Percentiles rank a stretch among this genome's conserved stretches.
Evolutionary conservation across 2,797 vertebrate genomes (phyloP).

Genomic region (Mallotus villosus): DNA sequence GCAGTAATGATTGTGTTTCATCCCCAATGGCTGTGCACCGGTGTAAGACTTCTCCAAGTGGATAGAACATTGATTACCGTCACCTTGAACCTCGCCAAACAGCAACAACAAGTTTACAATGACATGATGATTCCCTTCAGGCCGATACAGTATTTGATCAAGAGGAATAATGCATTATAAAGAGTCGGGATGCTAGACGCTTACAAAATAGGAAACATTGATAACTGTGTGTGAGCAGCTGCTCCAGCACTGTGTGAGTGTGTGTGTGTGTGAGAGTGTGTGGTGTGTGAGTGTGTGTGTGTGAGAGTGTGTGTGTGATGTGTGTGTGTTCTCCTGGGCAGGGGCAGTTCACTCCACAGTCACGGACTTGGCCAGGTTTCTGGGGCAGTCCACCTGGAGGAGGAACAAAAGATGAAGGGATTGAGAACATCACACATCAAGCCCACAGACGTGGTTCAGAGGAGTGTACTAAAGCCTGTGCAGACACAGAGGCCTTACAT

Average conservation of each 20-base stretch:
- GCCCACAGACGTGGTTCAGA: neutral
- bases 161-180: conserved; percentile 49
- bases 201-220: conserved; percentile 41
- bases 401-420: conserved; percentile 32
- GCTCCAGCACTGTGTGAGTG: neutral
- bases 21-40: neutral
- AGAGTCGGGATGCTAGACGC: conserved; percentile 43
- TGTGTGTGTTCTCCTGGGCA: conserved; percentile 13
- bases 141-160: conserved; percentile 24
- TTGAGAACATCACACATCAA: neutral
- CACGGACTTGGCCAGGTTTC: conserved; percentile 98
- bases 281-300: neutral
- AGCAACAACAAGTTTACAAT: conserved; percentile 27
- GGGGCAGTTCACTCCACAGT: conserved; percentile 86
- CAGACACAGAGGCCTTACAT: too few relatives aligned
- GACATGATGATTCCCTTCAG: conserved; percentile 32
- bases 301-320: too few relatives aligned
- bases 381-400: conserved; percentile 94
- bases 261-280: neutral
- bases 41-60: conserved; percentile 10
- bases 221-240: conserved; percentile 31
- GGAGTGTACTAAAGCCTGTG: neutral
- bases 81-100: conserved; percentile 45
- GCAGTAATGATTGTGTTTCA: conserved; percentile 5
- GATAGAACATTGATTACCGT: conserved; percentile 23